phyloP scores from a whole-genome alignment of 2,888 invertebrate genomes.

The Apotomis betuletana region DNA sequence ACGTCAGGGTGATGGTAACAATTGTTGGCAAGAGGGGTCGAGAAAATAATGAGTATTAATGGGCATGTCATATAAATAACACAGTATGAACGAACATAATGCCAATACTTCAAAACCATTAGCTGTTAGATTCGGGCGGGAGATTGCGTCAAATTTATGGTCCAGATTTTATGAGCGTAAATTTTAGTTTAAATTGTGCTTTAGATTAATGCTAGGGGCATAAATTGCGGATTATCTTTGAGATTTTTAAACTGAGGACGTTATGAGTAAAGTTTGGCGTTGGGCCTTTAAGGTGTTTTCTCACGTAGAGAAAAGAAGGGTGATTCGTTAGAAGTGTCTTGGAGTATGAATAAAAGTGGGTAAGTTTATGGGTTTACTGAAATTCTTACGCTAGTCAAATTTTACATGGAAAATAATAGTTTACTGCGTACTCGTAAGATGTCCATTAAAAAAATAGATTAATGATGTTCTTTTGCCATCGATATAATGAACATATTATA shows the following conservation, averaged over 20 bases:
- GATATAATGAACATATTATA: no score
- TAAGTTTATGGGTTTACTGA: not conserved
- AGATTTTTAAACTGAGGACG: conserved; percentile 1
- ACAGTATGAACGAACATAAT: conserved; percentile 59
- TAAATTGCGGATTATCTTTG: conserved; percentile 28
- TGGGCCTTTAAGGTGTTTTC: conserved; percentile 8
- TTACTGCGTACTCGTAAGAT: no score
- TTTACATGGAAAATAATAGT: no score
- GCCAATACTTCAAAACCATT: conserved; percentile 72
- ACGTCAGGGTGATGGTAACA: conserved; percentile 47
- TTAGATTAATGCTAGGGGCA: conserved; percentile 30
- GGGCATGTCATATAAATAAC: conserved; percentile 66
- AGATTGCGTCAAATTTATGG: conserved; percentile 37
- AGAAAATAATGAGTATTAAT: conserved; percentile 60
- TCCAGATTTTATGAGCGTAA: conserved; percentile 35
- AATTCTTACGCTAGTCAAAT: not conserved
- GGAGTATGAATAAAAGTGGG: not conserved
- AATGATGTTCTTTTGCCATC: no score
- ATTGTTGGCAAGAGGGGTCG: conserved; percentile 46
- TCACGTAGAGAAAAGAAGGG: conserved; percentile 5
- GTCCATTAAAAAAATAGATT: no score
- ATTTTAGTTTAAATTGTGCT: conserved; percentile 33
- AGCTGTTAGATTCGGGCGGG: conserved; percentile 47
- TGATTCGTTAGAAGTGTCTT: conserved; percentile 2
- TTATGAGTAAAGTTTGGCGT: conserved; percentile 27